Conservation (phyloP, 2,888 invertebrate genomes). For the Agrotis clavis region DNA sequence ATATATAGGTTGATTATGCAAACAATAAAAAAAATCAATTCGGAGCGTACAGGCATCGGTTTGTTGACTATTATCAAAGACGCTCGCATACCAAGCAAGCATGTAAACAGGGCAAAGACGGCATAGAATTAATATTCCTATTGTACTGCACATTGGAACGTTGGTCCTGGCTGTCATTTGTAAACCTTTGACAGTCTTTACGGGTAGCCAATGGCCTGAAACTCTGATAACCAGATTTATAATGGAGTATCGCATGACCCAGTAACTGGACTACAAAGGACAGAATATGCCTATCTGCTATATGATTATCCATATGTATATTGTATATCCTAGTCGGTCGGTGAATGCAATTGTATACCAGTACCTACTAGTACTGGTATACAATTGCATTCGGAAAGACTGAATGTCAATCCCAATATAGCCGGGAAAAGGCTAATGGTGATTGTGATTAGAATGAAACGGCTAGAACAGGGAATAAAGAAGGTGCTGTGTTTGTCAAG, state of each 20-base stretch:
- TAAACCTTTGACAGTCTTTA: too few species aligned
- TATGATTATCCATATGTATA: too few species aligned
- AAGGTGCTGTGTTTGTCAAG: neutral
- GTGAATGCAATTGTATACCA: too few species aligned
- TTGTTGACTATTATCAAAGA: conserved; percentile 38
- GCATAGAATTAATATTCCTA: neutral
- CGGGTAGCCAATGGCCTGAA: too few species aligned
- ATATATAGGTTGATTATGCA: neutral
- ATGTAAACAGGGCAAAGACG: conserved; percentile 24
- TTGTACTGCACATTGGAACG: neutral
- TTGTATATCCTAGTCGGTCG: too few species aligned
- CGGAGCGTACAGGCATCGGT: conserved; percentile 33
- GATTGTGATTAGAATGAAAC: neutral
- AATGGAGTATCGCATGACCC: neutral
- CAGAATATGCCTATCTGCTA: neutral
- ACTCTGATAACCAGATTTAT: too few species aligned
- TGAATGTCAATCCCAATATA: neutral
- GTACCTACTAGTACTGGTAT: too few species aligned
- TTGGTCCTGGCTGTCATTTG: too few species aligned
- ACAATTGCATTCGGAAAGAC: neutral
- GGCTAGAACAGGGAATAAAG: neutral
- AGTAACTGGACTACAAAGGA: neutral
- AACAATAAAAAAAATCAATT: conserved; percentile 21
- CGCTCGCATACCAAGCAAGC: conserved; percentile 29
- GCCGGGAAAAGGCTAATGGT: neutral